Base-by-base conservation (phyloP, 2,797 vertebrate species). In the Knipowitschia caucasica region DNA sequence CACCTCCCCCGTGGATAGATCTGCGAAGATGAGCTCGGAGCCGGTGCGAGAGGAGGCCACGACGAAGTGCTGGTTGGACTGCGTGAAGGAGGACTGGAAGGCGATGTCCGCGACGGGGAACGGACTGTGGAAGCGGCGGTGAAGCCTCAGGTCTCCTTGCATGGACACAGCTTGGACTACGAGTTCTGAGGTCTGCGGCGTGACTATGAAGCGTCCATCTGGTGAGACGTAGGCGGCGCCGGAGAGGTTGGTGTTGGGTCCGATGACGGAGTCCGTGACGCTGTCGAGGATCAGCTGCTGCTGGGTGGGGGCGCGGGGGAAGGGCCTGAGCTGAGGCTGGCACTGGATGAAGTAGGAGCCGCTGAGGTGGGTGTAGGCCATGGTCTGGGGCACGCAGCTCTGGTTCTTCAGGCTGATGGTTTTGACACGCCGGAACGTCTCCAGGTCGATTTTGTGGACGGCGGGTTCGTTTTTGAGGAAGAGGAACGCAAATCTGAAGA, bases 401-500 rank as follows among this genome's bases (percentile, higher is more conserved):
- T 86, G 78, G 60, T 87, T 89, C 45, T 75, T 83, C 51, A 99
- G 87, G 81, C 67, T 86, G 85, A 98, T 93, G 26, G 92, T 96
- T 87, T 95, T 96, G 69, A 99, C 66, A 3, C 69, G 88, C 50
- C 82, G 88, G 79, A 98, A 84, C 0, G 94, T 98, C 69, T 99
- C 96, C 86, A 98, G 92, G 86, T 99, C 94, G 0, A 99, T 93
- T 80, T 99, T 99, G 86, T 95, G 94, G 14, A 98, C 59, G 0
- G 88, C 89, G 0, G 88, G 75, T 44, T 90, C 90, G 0, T 90
- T 92, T 63, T 63, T 92, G 81, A 94, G 92, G 65, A 95, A 95
- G 85, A 97, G 47, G 63, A 98, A 99, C 76, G 95, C 96, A 33
- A 96, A 98, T 87, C 96, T 99, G 69, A 42, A 63, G 20, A 29